Base-by-base conservation (phyloP, 2,888 invertebrate genomes). In the Cosmia pyralina region DNA sequence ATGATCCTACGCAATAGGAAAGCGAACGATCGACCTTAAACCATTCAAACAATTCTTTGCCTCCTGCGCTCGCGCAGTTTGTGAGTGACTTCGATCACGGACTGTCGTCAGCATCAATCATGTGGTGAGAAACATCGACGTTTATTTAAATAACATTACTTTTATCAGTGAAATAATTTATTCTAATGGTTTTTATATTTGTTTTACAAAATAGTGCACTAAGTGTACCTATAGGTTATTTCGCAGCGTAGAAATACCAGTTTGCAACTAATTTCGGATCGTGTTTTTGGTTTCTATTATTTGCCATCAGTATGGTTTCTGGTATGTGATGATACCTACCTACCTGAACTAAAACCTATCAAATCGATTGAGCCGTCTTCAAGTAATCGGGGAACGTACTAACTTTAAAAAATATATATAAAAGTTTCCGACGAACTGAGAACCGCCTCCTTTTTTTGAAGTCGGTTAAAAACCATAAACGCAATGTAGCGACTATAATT, bases 71-170 rank as follows among this genome's bases (percentile, higher is more conserved):
- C 72, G 72, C 86, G 73, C 86, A 85, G 85, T 85, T 70, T 64
- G 83, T 83, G 78, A 80, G 68, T 88, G 79, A 75, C 86, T 83
- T 79, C 84, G 85, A 59, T 52, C 72, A 74, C 58, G 77, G 73
- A 70, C 78, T 72, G 84, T 87, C 86, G 88, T 79, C 72, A 85
- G 57, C 63, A 46, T 55, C 83, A 82, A 72, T 78, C 63, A 81
- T 85, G 80, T 72, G 89, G 90, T 90, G 75, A 89, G 90, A 22
- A 28, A 75, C 63, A 76, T 60, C 64, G 70, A 70, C 28, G 15
- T 72, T 72, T 48, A 53, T 75, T 68, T 38, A 50, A 59, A 62
- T 69, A 38, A 50, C 8, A 44, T 60, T 46, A 41, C 0, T 48
- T 59, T 69, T 50, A 77, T n/a, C 48, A 17, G 34, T 78, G 53